Percentiles rank a stretch among this genome's conserved stretches.
These are phyloP conservation scores for Scytalopus superciliaris DNA, from an alignment of 2,113 vertebrate genomes.

Conservation along the genomic window DNA sequence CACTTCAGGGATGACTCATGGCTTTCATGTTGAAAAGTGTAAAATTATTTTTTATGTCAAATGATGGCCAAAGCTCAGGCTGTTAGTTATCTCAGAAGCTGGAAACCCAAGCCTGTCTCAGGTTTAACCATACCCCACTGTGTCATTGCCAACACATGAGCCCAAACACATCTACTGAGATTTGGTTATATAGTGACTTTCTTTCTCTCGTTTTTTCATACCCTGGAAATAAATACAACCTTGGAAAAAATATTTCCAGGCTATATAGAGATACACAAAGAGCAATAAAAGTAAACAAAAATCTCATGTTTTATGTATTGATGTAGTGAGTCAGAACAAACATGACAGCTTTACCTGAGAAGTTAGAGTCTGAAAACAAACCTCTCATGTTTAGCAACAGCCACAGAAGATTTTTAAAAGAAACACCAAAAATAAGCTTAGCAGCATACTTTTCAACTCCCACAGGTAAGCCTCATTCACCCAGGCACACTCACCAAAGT, in stretches of 20 bases:
- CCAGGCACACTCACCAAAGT: neutral
- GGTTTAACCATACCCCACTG: neutral
- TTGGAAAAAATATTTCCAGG: neutral
- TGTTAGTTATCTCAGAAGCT: neutral
- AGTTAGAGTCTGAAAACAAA: constrained; percentile 67
- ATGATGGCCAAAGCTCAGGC: neutral
- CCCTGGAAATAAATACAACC: neutral
- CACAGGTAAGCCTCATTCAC: constrained; percentile 37
- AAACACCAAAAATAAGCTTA: constrained; percentile 41
- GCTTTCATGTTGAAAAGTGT: constrained; percentile 14
- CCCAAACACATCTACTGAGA: neutral
- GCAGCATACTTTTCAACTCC: constrained; percentile 29
- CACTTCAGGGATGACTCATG: neutral
- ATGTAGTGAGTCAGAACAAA: constrained; percentile 58
- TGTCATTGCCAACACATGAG: neutral
- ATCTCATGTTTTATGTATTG: constrained; percentile 49
- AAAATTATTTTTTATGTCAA: constrained; percentile 4
- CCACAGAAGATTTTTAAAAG: constrained; percentile 20
- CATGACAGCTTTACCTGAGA: constrained; percentile 68
- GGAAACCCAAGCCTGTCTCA: neutral
- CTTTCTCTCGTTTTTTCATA: neutral
- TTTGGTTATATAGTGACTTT: neutral
- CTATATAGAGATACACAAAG: constrained; percentile 37
- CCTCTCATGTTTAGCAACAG: constrained; percentile 52
- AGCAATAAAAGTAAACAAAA: constrained; percentile 51